Base-by-base conservation (phyloP, 2,797 vertebrate species). In the Thunnus albacares region DNA sequence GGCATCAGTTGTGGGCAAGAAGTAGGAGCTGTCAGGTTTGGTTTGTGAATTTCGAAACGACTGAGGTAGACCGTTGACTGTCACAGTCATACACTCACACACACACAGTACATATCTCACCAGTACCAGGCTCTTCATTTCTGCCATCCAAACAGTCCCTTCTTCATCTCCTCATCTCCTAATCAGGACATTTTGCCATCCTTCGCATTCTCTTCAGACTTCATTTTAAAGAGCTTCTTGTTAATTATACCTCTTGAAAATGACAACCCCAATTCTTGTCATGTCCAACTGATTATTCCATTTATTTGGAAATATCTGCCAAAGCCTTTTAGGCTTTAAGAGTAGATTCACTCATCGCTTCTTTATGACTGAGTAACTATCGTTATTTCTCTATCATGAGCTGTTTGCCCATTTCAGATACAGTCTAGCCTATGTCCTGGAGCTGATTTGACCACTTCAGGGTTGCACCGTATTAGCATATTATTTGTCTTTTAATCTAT, bases 401-500 rank as follows among this genome's bases (percentile, higher is more conserved):
- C 38, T 38, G 38, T 38, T 38, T 38, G 38, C 17, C 56, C 28
- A 33, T 58, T 58, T 57, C 15, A 15, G 14, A 30, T 10, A 30
- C 14, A 33, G 28, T 38, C 58, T 12, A 41, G 22, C 59, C 35
- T 61, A 22, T 3, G 1, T n/a, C 28, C 5, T 43, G 24, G 15
- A 45, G 41, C 14, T 17, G 30, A 20, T 35, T 35, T 43, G 51
- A 38, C 22, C 17, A 43, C 80, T n/a, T 77, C 41, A 10, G 70
- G 73, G 72, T 30, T 17, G 24, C 33, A 71, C 60, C 35, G 18
- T 11, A 4, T 45, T 33, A 35, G 18, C 41, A 30, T 64, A 55
- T 57, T 52, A 28, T 86, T 79, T 74, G 71, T 84, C 77, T 78
- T 80, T 78, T 73, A 41, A 58, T 73, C 59, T 63, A n/a, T 72